Percentiles rank a stretch among this genome's conserved stretches.
Evolutionary conservation across 2,888 invertebrate species (phyloP).

Genomic region (Maniola hyperantus): DNA sequence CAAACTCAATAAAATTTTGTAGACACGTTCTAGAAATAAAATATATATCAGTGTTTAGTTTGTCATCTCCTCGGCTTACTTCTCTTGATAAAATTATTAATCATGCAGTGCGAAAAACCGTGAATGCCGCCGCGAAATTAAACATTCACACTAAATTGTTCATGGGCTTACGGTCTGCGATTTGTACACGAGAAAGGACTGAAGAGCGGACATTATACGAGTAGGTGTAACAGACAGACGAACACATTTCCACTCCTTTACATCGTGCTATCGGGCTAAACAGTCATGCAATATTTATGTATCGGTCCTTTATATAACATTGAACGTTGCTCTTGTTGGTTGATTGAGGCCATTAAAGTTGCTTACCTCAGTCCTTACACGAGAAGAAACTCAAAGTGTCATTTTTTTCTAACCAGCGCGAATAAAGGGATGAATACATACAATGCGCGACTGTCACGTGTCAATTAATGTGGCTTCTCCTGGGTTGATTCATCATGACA

Average conservation of each 20-base stretch:
- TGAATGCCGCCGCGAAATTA: too few species aligned
- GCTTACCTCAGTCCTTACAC: slow-evolving; percentile 48
- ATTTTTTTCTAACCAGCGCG: slow-evolving; percentile 19
- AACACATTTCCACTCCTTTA: background rate
- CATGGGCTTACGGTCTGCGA: too few species aligned
- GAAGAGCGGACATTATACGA: too few species aligned
- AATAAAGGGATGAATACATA: background rate
- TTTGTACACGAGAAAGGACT: too few species aligned
- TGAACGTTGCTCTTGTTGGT: slow-evolving; percentile 50
- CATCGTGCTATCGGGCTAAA: background rate
- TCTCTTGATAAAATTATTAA: too few species aligned
- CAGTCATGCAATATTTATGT: slow-evolving; percentile 15
- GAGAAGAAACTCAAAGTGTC: slow-evolving; percentile 30
- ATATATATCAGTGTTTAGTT: too few species aligned
- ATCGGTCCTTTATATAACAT: slow-evolving; percentile 44
- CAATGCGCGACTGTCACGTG: background rate
- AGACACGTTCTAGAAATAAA: too few species aligned
- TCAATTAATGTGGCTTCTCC: background rate
- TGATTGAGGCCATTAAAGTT: slow-evolving; percentile 55
- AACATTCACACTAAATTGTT: too few species aligned
- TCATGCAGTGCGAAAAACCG: too few species aligned
- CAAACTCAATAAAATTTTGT: too few species aligned
- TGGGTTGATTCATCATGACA: background rate
- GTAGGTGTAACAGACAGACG: too few species aligned
- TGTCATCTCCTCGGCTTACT: too few species aligned